phyloP scores from a whole-genome alignment of 2,797 vertebrate species.

The Orestias chungarensis region DNA sequence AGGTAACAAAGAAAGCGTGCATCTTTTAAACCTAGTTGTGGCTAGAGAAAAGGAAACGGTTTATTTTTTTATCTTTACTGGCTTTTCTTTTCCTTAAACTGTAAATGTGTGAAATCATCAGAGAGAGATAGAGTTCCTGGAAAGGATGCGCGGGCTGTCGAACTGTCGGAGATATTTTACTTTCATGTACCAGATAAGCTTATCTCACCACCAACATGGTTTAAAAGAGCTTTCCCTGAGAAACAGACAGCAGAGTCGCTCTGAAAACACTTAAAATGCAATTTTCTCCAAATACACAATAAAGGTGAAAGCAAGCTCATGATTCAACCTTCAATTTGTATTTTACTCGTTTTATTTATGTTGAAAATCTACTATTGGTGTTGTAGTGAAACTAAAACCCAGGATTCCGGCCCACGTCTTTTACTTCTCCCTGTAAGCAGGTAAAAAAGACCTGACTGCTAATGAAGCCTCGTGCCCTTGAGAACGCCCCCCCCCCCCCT shows the following conservation, averaged over 20 bases:
- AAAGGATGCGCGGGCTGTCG: slow-evolving; percentile 6
- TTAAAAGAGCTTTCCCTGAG: slow-evolving; percentile 9
- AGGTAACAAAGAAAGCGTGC: neutral
- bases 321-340: neutral
- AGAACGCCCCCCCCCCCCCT: slow-evolving; percentile 34
- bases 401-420: slow-evolving; percentile 16
- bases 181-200: slow-evolving; percentile 3
- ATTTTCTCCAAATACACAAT: neutral
- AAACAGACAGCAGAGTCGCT: neutral
- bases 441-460: slow-evolving; percentile 54
- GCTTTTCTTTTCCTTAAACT: neutral
- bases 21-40: neutral
- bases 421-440: slow-evolving; percentile 20
- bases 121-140: slow-evolving; percentile 3
- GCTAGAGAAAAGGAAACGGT: too few relatives aligned
- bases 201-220: slow-evolving; percentile 15
- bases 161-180: slow-evolving; percentile 14
- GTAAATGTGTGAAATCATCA: slow-evolving; percentile 6
- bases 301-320: neutral
- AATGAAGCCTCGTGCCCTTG: slow-evolving; percentile 68
- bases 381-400: slow-evolving; percentile 27
- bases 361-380: slow-evolving; percentile 3
- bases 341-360: neutral
- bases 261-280: neutral
- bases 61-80: slow-evolving; percentile 13